Evolutionary conservation across 2,797 vertebrate species (phyloP).

Genomic region (Lepilemur septentrionalis): DNA sequence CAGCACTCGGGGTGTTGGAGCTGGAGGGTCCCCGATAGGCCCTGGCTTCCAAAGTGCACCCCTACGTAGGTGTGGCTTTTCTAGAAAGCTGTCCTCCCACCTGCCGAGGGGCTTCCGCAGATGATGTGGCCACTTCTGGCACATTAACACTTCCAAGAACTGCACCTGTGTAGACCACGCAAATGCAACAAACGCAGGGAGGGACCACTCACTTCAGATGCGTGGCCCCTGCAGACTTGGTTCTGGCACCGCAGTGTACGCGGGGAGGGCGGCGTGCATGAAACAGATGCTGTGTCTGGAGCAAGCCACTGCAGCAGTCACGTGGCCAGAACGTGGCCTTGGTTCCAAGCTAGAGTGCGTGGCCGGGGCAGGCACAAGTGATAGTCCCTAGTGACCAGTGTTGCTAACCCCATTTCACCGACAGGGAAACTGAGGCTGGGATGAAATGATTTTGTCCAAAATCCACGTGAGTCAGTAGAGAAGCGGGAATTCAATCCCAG

Average conservation of each 20-base stretch:
- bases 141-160: neutral
- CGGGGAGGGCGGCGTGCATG: accelerated
- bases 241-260: neutral
- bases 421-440: neutral
- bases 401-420: neutral
- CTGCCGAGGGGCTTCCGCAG: neutral
- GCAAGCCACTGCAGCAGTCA: neutral
- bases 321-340: neutral
- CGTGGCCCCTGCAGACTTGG: accelerated
- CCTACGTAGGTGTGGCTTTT: neutral
- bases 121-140: accelerated
- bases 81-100: neutral
- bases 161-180: neutral
- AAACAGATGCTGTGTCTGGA: neutral
- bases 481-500: neutral
- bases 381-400: neutral
- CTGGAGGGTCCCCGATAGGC: neutral
- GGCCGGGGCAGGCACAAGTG: neutral
- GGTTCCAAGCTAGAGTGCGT: neutral
- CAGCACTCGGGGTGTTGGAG: accelerated
- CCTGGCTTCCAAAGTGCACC: neutral
- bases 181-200: neutral
- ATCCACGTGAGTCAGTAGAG: neutral
- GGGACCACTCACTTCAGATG: neutral
- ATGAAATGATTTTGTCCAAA: neutral